Evolutionary conservation across 2,113 vertebrate genomes (phyloP), one percentile per base, ranked within the genome.

Genomic region (Pteruthius melanotis): DNA sequence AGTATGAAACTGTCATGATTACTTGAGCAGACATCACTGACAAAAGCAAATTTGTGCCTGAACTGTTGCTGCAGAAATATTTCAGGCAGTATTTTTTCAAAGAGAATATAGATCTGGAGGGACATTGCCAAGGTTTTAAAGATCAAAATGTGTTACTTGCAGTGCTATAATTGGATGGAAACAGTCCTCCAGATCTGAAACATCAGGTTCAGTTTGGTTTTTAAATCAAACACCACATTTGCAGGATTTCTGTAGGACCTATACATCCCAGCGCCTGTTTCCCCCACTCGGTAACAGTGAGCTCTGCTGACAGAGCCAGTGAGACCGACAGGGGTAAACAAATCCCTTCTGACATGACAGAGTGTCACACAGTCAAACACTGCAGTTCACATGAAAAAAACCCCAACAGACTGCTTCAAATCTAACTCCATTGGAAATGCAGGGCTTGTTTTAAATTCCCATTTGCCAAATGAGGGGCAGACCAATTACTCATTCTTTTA

Each of bases 151-250:
- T 74, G 77, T 87, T 88, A 91, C 94, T 95, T 89, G 86, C 83
- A 84, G 90, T 53, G 83, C 89, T 94, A 83, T 95, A 96, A 95
- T 71, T 94, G 88, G 92, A 95, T 65, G 69, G 92, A 84, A 93
- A 95, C 88, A 90, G 95, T 95, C 95, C 92, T 94, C 80, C 90
- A 92, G 95, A 94, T 89, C 94, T 78, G 86, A 95, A 93, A 90
- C 95, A 96, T 92, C 68, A 9, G 84, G 89, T 81, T 93, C 17
- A 53, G 93, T 95, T 92, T 90, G 90, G 85, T 90, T 97, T 92
- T 93, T 94, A 86, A 92, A 92, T 84, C 79, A 90, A 96, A 93
- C 71, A 90, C 72, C 83, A 86, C 83, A 87, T 92, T 49, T 78
- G 86, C n/a, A 78, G 49, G 42, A 63, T 94, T 91, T 95, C 80